These are phyloP conservation scores for Psococerastis gibbosa DNA, from an alignment of 2,888 invertebrate species.

Conservation along the genomic window DNA sequence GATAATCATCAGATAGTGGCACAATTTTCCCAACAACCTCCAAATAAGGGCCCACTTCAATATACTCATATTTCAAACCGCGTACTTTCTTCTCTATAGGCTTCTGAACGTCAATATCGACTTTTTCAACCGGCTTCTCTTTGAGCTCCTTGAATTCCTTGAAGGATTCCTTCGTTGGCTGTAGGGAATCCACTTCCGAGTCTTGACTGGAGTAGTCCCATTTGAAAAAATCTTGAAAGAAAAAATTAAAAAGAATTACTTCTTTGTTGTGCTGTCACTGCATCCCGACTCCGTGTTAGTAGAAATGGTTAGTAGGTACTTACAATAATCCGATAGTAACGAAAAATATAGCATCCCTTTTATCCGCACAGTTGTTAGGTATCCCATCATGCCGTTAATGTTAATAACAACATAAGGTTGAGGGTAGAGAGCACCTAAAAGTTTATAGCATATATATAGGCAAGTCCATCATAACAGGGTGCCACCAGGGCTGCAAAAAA, in stretches of 20 bases:
- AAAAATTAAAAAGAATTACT: neutral
- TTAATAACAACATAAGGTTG: no score
- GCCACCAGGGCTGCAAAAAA: no score
- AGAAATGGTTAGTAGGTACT: no score
- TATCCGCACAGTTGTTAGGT: no score
- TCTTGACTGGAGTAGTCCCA: neutral
- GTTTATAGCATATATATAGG: no score
- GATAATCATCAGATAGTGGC: slow-evolving; percentile 51
- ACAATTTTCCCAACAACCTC: slow-evolving; percentile 35
- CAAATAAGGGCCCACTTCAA: slow-evolving; percentile 4
- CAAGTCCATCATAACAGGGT: no score
- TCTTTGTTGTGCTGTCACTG: neutral
- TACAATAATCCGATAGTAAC: no score
- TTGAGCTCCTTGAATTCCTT: no score
- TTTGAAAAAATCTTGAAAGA: neutral
- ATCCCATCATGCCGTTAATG: no score
- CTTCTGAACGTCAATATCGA: neutral
- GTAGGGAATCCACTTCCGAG: neutral
- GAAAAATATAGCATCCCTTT: no score
- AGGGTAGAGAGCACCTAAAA: no score
- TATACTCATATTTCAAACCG: slow-evolving; percentile 32
- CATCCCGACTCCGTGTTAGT: neutral
- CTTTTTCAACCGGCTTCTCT: no score
- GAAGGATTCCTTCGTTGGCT: neutral
- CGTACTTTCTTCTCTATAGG: slow-evolving; percentile 13